A percentile compares a stretch with the other conserved stretches of the same genome.
phyloP scores from a whole-genome alignment of 1,140 invertebrate species.

The Melipona quadrifasciata region DNA sequence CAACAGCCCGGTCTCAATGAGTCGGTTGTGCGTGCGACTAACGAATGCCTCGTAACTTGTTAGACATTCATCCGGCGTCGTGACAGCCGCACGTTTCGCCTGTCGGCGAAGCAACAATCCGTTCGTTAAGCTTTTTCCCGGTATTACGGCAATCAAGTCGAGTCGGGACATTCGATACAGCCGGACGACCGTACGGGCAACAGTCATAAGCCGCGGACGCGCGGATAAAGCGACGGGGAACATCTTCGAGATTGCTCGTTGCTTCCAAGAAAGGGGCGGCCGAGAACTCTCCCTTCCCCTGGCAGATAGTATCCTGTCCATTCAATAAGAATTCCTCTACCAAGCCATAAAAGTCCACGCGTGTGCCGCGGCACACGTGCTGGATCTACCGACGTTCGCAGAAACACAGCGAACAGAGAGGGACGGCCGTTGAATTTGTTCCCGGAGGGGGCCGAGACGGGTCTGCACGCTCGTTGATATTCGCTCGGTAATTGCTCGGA shows the following conservation, averaged over 20 bases:
- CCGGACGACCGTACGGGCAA: conserved; percentile 49
- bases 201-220: conserved; percentile 41
- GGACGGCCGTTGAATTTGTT: background rate
- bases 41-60: conserved; percentile 58
- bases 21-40: conserved; percentile 38
- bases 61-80: conserved; percentile 61
- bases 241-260: conserved; percentile 57
- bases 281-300: background rate
- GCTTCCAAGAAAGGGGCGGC: conserved; percentile 56
- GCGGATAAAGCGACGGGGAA: conserved; percentile 53
- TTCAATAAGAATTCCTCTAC: conserved; percentile 35
- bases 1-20: background rate
- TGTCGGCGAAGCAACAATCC: conserved; percentile 61
- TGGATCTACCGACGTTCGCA: conserved; percentile 6
- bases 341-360: conserved; percentile 45
- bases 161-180: conserved; percentile 65
- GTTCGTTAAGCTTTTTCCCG: conserved; percentile 68
- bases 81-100: conserved; percentile 53
- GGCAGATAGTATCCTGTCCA: conserved; percentile 37
- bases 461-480: background rate
- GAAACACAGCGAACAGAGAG: background rate
- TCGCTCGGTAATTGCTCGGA: background rate
- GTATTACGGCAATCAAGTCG: conserved; percentile 63
- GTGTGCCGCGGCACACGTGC: conserved; percentile 38
- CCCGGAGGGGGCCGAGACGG: too few species aligned